These are phyloP conservation scores for Peromyscus melanophrys DNA, from an alignment of 2,797 vertebrate species.

Conservation along the genomic window DNA sequence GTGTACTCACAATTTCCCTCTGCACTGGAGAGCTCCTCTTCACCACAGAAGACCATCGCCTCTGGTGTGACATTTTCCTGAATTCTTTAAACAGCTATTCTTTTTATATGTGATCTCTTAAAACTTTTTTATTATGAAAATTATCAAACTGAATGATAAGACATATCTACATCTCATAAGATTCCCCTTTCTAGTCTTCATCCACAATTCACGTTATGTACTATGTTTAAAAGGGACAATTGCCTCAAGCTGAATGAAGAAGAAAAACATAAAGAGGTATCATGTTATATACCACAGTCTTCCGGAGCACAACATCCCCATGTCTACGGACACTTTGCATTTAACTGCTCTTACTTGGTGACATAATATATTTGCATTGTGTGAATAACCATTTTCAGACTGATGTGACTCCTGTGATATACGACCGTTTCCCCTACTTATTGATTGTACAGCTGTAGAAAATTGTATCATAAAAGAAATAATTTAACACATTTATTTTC, in stretches of 20 bases:
- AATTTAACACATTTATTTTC: conserved; percentile 13
- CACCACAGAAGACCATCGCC: background rate
- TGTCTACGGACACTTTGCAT: background rate
- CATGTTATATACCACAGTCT: background rate
- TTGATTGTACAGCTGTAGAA: background rate
- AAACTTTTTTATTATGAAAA: background rate
- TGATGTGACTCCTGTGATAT: background rate
- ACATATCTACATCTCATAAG: background rate
- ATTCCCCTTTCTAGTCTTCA: background rate
- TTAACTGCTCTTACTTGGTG: background rate
- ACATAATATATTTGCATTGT: background rate
- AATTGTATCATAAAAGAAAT: conserved; percentile 35
- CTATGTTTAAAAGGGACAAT: background rate
- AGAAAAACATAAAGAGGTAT: background rate
- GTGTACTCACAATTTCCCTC: background rate
- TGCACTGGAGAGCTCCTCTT: background rate
- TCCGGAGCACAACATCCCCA: background rate
- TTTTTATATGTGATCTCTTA: background rate
- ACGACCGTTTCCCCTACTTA: background rate
- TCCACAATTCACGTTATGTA: background rate
- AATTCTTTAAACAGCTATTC: background rate
- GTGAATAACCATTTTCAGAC: conserved; percentile 13
- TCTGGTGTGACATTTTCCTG: background rate
- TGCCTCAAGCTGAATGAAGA: background rate
- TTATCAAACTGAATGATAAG: conserved; percentile 1